Base-by-base conservation (phyloP, 2,113 vertebrate genomes). In the Charadrius vociferus region DNA sequence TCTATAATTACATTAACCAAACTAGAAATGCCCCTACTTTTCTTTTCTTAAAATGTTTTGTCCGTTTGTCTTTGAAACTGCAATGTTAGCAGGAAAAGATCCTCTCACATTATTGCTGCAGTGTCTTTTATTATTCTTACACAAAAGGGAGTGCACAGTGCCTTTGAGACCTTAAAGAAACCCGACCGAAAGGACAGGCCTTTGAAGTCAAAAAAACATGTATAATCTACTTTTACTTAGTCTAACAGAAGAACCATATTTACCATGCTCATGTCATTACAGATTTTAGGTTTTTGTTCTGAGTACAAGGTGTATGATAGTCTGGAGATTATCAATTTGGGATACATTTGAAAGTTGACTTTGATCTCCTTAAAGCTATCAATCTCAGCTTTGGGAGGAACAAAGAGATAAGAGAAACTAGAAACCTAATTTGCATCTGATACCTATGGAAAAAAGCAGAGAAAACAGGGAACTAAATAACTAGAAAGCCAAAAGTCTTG, bases 361-460 rank as follows among this genome's bases (percentile, higher is more conserved):
- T 97, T 97, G 96, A 98, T 98, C 96, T 98, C 66, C 94, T 90
- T 94, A 96, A 97, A 98, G 82, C 93, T 98, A 97, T 96, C 96
- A 97, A 94, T 97, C 88, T 97, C 95, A 68, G 94, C 87, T 92
- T 96, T 73, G 81, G 92, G 95, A 96, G 86, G 91, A 97, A 95
- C 95, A 98, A 98, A 98, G 95, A 95, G 95, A 97, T 97, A 96
- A 97, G 97, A 95, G 90, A 95, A 95, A 94, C 70, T 81, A 91
- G 84, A 94, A 97, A 91, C 30, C 66, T 97, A 97, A 98, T 98
- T 98, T 97, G 95, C 94, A 97, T 97, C 93, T 84, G 71, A 95
- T 98, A 96, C 83, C 92, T 93, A 89, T 96, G 84, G 74, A 74
- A 93, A 88, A 93, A 95, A 50, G 4, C 52, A 70, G 53, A 78